Evolutionary conservation across 1,140 invertebrate genomes (phyloP), one percentile per base, ranked within the genome.

Genomic region (Thrips palmi): DNA sequence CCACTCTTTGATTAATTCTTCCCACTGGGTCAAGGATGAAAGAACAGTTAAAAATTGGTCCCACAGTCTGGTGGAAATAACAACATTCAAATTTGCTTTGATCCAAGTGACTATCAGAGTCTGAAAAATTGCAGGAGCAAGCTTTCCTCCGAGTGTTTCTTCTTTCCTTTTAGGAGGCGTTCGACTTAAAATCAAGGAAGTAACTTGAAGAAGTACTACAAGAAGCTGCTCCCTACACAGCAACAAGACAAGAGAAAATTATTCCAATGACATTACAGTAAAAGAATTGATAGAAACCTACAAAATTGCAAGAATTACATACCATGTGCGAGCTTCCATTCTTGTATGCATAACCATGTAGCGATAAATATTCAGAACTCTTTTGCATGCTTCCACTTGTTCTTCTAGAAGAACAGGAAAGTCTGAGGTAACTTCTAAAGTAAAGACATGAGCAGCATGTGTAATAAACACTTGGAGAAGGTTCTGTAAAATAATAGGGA

Each of bases 101-200:
- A 97, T 96, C 89, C 91, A 97, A 1, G 89, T 94, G 27, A 97
- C 91, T 45, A 97, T 93, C 11, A 97, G 56, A 1, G 92, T 97
- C 68, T 97, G 75, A 51, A 74, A 94, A 45, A 97, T 78, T 2
- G 88, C 85, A 20, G 85, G 82, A 15, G 89, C 88, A 31, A 97
- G 61, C 49, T 77, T 70, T 20, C 74, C 74, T 46, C 84, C 85
- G 34, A 93, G 64, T 24, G 72, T 75, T 47, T 79, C 74, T 45
- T 78, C 69, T 58, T 77, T 77, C 42, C 72, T 71, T 43, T 72
- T 72, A 1, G 76, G 75, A 12, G 73, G 71, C 12, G 62, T 67
- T 55, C 81, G 76, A 40, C 75, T 79, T 15, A 96, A 55, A 29
- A 94, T 84, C 32, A 86, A 67, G 3, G 87, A 88, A 3, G 91